Percentiles rank a stretch among this genome's conserved stretches.
Evolutionary conservation across 2,888 invertebrate species (phyloP).

Genomic region (Oligia latruncula): DNA sequence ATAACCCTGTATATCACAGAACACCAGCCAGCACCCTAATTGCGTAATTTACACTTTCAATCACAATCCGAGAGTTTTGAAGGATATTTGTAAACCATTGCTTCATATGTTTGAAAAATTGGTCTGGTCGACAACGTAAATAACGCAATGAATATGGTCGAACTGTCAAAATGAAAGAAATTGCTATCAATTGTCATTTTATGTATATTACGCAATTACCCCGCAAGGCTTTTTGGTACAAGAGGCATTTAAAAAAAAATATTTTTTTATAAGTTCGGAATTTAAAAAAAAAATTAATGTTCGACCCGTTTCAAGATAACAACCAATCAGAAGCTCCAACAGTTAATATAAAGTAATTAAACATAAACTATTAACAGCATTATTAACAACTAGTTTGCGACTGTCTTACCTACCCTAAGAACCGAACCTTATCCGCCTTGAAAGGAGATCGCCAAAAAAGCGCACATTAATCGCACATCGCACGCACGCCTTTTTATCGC

Average conservation of each 20-base stretch:
- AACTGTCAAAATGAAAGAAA: background rate
- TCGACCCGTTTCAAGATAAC: background rate
- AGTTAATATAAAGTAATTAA: constrained; percentile 28
- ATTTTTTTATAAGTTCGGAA: too few relatives aligned
- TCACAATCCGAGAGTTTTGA: too few relatives aligned
- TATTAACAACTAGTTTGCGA: constrained; percentile 25
- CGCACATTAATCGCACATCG: constrained; percentile 66
- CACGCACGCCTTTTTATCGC: constrained; percentile 71
- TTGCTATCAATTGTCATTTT: background rate
- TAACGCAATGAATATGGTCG: background rate
- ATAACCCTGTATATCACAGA: background rate
- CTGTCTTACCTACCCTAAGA: constrained; percentile 36
- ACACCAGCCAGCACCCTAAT: too few relatives aligned
- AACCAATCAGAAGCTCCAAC: constrained; percentile 26
- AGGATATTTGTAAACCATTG: too few relatives aligned
- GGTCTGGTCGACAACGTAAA: too few relatives aligned
- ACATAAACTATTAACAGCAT: constrained; percentile 23
- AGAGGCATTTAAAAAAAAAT: background rate
- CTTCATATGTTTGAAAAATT: too few relatives aligned
- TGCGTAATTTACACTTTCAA: too few relatives aligned
- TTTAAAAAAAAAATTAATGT: background rate
- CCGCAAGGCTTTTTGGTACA: background rate
- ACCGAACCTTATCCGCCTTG: constrained; percentile 67
- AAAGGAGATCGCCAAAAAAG: constrained; percentile 76
- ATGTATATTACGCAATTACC: background rate